Conservation (phyloP, 2,888 invertebrate genomes). For the Hemistola chrysoprasaria region DNA sequence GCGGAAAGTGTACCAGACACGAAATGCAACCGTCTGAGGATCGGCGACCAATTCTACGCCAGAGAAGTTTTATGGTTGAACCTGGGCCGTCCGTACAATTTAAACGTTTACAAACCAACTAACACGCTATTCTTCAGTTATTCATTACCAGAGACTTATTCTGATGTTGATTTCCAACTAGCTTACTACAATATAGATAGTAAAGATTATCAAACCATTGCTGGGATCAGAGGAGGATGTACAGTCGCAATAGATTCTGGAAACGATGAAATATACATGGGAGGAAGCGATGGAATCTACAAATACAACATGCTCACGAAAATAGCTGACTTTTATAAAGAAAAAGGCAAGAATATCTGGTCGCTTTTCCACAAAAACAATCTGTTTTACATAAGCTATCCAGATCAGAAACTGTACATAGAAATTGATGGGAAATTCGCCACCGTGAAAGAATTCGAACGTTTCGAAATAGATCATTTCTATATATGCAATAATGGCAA, state of each 20-base stretch:
- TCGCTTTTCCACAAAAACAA: conserved; percentile 51
- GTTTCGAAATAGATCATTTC: conserved; percentile 57
- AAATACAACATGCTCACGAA: conserved; percentile 56
- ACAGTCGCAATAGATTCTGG: conserved; percentile 52
- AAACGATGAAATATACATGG: conserved; percentile 55
- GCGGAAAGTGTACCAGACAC: conserved; percentile 28
- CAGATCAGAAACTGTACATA: conserved; percentile 55
- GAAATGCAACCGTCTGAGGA: conserved; percentile 46
- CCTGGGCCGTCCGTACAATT: conserved; percentile 49
- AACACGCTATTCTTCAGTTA: conserved; percentile 59
- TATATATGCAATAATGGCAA: conserved; percentile 36
- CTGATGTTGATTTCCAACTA: conserved; percentile 57
- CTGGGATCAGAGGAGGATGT: conserved; percentile 58
- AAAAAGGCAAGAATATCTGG: conserved; percentile 59
- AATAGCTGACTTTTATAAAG: conserved; percentile 54
- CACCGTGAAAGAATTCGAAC: conserved; percentile 52
- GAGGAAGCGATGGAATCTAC: conserved; percentile 64
- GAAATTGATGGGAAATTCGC: conserved; percentile 55
- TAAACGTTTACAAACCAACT: conserved; percentile 48
- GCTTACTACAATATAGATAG: conserved; percentile 47
- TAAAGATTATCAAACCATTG: conserved; percentile 46
- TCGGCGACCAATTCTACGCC: conserved; percentile 52
- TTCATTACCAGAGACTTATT: conserved; percentile 46
- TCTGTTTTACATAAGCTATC: conserved; percentile 60
- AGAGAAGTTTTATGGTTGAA: conserved; percentile 45